These are phyloP conservation scores for Arizona elegans DNA, from an alignment of 2,113 vertebrate species.

Conservation along the genomic window DNA sequence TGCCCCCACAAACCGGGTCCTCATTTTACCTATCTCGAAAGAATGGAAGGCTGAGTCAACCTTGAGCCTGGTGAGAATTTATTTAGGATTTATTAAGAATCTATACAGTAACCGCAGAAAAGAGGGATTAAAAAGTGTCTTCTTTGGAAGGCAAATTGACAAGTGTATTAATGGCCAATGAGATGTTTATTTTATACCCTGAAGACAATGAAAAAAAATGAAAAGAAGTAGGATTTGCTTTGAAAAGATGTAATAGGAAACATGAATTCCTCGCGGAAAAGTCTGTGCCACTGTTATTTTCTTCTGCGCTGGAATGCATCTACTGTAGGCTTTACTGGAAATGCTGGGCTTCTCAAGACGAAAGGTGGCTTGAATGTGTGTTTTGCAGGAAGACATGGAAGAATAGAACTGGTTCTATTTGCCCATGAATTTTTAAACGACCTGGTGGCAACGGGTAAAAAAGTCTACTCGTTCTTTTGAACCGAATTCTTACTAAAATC, in stretches of 20 bases:
- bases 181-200: neutral
- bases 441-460: neutral
- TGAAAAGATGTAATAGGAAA: neutral
- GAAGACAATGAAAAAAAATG: neutral
- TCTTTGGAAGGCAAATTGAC: neutral
- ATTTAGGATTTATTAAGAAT: neutral
- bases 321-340: neutral
- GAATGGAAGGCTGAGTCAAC: too few relatives aligned
- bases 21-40: too few relatives aligned
- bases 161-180: neutral
- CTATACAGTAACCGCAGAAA: neutral
- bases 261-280: neutral
- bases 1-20: too few relatives aligned
- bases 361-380: neutral
- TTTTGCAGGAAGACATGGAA: neutral
- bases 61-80: too few relatives aligned
- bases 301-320: neutral
- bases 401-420: neutral
- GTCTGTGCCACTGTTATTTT: neutral
- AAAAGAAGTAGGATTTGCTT: too few relatives aligned
- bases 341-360: neutral
- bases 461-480: neutral
- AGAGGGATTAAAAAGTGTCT: neutral
- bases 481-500: neutral
- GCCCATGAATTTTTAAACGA: neutral